A percentile compares a stretch with the other conserved stretches of the same genome.
Conservation (phyloP, 2,888 invertebrate species). For the Erynnis tages region DNA sequence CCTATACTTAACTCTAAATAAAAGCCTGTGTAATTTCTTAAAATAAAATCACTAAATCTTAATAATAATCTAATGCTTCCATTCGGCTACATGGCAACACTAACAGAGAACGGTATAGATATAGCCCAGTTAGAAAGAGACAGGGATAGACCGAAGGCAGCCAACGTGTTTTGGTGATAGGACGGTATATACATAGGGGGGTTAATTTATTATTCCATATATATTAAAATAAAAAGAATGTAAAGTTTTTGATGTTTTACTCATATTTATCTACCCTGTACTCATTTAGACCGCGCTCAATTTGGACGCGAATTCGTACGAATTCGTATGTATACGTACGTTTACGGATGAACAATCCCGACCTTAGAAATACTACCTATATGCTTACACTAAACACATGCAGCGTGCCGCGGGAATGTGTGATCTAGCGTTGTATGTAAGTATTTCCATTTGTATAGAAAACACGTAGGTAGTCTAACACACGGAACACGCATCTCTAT, state of each 20-base stretch:
- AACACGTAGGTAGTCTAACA: no score
- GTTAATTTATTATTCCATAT: slow-evolving; percentile 78
- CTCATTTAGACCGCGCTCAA: no score
- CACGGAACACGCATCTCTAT: no score
- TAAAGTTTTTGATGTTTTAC: slow-evolving; percentile 69
- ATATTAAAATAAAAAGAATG: slow-evolving; percentile 76
- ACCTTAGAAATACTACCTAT: no score
- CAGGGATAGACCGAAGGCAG: slow-evolving; percentile 59
- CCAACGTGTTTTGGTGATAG: slow-evolving; percentile 69
- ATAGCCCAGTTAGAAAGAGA: slow-evolving; percentile 49
- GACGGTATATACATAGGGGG: slow-evolving; percentile 60
- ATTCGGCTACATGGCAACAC: slow-evolving; percentile 19
- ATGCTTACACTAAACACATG: no score
- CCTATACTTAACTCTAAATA: slow-evolving; percentile 25
- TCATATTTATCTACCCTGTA: no score
- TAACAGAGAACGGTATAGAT: slow-evolving; percentile 34
- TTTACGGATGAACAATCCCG: no score
- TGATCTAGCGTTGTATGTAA: no score
- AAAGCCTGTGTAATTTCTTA: slow-evolving; percentile 15
- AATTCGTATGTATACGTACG: no score
- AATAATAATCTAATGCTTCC: slow-evolving; percentile 18
- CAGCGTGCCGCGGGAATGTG: no score
- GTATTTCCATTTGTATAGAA: no score
- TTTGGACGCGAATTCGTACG: no score
- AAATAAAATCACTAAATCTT: slow-evolving; percentile 11